A percentile compares a stretch with the other conserved stretches of the same genome.
These are phyloP conservation scores for Synodontis membranacea DNA, from an alignment of 2,113 vertebrate genomes.

Conservation along the genomic window DNA sequence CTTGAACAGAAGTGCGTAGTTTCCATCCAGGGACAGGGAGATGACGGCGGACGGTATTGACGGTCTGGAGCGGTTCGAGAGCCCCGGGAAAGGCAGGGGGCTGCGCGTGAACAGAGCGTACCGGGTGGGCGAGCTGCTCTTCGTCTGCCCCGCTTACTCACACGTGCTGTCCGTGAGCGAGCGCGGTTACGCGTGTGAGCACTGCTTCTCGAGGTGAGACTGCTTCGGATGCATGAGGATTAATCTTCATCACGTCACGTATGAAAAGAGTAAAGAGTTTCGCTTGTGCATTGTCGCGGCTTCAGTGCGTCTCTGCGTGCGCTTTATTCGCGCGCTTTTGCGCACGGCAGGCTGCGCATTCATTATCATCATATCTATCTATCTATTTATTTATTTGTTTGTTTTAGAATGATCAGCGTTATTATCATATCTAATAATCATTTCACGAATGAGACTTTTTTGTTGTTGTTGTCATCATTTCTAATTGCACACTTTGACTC, in stretches of 20 bases:
- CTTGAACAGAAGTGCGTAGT: neutral
- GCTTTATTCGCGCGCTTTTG: too few relatives aligned
- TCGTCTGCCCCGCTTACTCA: conserved; percentile 82
- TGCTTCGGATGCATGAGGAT: neutral
- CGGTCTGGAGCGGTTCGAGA: conserved; percentile 83
- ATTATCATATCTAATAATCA: too few relatives aligned
- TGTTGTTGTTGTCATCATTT: too few relatives aligned
- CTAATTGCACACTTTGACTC: neutral
- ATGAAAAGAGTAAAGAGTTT: too few relatives aligned
- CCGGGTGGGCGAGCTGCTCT: conserved; percentile 82
- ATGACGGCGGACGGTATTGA: conserved; percentile 66
- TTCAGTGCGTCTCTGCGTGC: too few relatives aligned
- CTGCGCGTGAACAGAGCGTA: conserved; percentile 79
- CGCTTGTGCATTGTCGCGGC: too few relatives aligned
- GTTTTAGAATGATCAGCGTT: too few relatives aligned
- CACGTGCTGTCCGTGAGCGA: conserved; percentile 82
- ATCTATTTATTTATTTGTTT: too few relatives aligned
- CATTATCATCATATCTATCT: too few relatives aligned
- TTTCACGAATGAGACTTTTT: too few relatives aligned
- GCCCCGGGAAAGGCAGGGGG: conserved; percentile 86
- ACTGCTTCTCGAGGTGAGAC: conserved; percentile 87
- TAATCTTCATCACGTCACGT: too few relatives aligned
- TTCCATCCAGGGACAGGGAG: neutral
- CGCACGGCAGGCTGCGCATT: too few relatives aligned
- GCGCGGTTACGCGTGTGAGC: conserved; percentile 84